Conservation (phyloP, 2,797 vertebrate species). For the Phrynocephalus vlangalii region DNA sequence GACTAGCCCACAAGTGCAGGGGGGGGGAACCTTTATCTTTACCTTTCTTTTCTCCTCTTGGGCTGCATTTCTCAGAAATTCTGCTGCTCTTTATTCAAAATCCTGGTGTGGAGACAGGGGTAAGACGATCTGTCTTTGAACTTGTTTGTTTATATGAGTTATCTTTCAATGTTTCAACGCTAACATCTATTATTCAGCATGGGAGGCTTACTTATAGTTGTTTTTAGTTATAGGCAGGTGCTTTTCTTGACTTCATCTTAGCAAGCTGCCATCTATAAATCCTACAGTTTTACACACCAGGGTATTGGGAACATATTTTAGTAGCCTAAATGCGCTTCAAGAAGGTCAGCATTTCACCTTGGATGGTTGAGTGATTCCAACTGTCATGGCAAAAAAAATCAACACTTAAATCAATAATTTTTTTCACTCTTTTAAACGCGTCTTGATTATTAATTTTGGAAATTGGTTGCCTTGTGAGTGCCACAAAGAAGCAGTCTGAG, state of each 20-base stretch:
- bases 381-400: neutral
- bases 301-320: neutral
- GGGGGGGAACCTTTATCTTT: too few species aligned
- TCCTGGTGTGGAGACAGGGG: neutral
- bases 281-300: neutral
- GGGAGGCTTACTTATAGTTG: neutral
- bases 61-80: neutral
- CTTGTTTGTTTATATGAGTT: neutral
- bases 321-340: neutral
- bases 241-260: slow-evolving; percentile 4
- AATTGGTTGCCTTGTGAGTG: neutral
- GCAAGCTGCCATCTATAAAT: neutral
- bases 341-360: neutral
- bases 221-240: slow-evolving; percentile 5
- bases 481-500: too few species aligned
- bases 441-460: neutral
- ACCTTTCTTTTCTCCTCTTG: neutral
- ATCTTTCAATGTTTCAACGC: neutral
- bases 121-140: neutral
- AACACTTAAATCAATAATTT: neutral
- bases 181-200: slow-evolving; percentile 39
- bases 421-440: neutral
- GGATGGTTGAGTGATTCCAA: neutral
- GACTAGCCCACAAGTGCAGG: too few species aligned
- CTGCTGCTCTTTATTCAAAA: neutral